Evolutionary conservation across 2,797 vertebrate species (phyloP).

Genomic region (Antennarius maculatus): DNA sequence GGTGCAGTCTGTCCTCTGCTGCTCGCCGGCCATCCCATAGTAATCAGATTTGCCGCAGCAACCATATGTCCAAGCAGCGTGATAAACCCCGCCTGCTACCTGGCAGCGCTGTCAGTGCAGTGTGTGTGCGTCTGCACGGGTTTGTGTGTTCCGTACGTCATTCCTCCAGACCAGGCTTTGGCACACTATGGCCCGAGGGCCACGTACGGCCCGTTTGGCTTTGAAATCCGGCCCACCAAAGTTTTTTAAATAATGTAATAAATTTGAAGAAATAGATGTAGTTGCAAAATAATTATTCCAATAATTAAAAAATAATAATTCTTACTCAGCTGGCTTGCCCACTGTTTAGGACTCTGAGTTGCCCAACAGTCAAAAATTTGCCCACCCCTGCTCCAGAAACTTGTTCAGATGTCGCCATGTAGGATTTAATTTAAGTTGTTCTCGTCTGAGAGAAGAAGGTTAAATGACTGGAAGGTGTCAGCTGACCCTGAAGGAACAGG

Average conservation of each 20-base stretch:
- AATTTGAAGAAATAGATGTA: too few relatives aligned
- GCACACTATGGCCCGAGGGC: too few relatives aligned
- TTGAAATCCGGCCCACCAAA: too few relatives aligned
- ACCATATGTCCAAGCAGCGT: conserved; percentile 84
- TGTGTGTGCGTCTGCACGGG: conserved; percentile 31
- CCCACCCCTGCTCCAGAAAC: conserved; percentile 15
- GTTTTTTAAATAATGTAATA: too few relatives aligned
- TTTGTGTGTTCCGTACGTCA: conserved; percentile 47
- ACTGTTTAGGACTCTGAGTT: too few relatives aligned
- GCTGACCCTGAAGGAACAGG: conserved; percentile 44
- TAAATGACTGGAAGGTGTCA: conserved; percentile 9
- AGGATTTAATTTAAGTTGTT: not conserved
- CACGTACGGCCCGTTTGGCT: too few relatives aligned
- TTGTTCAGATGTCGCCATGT: conserved; percentile 43
- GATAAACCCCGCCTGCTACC: conserved; percentile 77
- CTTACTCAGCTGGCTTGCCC: too few relatives aligned
- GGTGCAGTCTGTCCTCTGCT: conserved; percentile 75
- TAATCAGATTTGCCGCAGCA: conserved; percentile 83
- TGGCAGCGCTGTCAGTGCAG: conserved; percentile 69
- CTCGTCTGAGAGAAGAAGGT: not conserved
- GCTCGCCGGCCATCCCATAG: conserved; percentile 74
- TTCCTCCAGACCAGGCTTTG: conserved; percentile 52
- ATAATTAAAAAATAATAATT: too few relatives aligned
- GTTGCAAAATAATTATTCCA: too few relatives aligned
- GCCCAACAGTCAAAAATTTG: too few relatives aligned